Conservation (phyloP, 2,797 vertebrate genomes). For the Cyclura pinguis region DNA sequence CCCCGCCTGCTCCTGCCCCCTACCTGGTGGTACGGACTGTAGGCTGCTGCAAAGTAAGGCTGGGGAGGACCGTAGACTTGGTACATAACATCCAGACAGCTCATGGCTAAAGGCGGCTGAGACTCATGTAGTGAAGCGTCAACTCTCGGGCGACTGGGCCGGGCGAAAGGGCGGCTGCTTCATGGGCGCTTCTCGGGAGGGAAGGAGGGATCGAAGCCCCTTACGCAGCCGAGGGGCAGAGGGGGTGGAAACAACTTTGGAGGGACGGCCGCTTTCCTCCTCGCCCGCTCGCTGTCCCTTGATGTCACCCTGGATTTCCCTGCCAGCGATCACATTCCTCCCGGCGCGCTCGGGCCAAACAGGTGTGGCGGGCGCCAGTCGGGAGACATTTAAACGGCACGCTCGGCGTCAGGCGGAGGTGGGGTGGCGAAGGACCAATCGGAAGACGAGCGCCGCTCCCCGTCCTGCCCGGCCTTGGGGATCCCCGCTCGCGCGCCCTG, state of each 20-base stretch:
- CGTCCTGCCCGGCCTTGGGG: not conserved
- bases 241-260: slow-evolving; percentile 12
- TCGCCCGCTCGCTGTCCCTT: not conserved
- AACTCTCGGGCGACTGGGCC: slow-evolving; percentile 38
- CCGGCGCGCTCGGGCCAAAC: not conserved
- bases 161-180: slow-evolving; percentile 75
- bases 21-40: slow-evolving; percentile 95
- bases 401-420: slow-evolving; percentile 11
- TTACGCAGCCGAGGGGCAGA: slow-evolving; percentile 46
- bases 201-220: slow-evolving; percentile 49
- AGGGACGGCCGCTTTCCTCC: slow-evolving; percentile 11
- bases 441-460: not conserved
- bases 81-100: slow-evolving; percentile 99
- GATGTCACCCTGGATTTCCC: not conserved
- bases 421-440: slow-evolving; percentile 23
- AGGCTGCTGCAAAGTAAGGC: slow-evolving; percentile 92
- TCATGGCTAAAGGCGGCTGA: slow-evolving; percentile 88
- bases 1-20: not conserved
- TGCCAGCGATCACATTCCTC: not conserved
- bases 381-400: slow-evolving; percentile 68
- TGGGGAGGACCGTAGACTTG: slow-evolving; percentile 94
- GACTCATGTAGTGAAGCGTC: slow-evolving; percentile 72
- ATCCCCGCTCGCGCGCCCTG: not conserved
- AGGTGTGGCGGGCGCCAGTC: slow-evolving; percentile 22
- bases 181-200: slow-evolving; percentile 68